These are phyloP conservation scores for Heterotilapia buettikoferi DNA, from an alignment of 2,113 vertebrate species.

Conservation along the genomic window DNA sequence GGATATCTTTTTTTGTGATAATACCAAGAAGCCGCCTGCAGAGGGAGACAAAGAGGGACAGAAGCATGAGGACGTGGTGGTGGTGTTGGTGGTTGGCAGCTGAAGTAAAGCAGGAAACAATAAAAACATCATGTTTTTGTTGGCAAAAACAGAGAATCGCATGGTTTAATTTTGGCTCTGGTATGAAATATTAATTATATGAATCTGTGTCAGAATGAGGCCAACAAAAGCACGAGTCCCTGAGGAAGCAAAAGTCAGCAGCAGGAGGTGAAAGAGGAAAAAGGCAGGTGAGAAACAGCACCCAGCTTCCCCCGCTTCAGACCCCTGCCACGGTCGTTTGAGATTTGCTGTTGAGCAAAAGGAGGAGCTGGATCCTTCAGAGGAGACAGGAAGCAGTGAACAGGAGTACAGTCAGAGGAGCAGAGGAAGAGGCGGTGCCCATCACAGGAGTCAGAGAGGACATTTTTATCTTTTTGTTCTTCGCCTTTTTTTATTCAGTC, in stretches of 20 bases:
- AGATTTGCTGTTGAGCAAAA: background rate
- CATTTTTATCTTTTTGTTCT: background rate
- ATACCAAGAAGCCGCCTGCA: slow-evolving; percentile 98
- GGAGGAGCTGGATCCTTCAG: slow-evolving; percentile 47
- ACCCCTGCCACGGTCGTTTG: background rate
- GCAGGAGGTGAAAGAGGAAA: background rate
- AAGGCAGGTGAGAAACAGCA: slow-evolving; percentile 10
- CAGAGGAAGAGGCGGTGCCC: background rate
- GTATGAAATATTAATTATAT: background rate
- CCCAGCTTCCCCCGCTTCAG: background rate
- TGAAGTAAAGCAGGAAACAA: background rate
- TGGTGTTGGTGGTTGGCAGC: background rate
- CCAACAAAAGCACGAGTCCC: slow-evolving; percentile 56
- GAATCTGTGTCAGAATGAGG: background rate
- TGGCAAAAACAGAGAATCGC: background rate
- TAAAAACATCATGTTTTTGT: slow-evolving; percentile 50
- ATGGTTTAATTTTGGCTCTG: background rate
- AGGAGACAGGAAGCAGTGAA: slow-evolving; percentile 7
- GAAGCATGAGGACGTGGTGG: background rate
- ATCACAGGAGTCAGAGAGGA: background rate
- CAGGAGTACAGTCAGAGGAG: background rate
- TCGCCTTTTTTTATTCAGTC: background rate
- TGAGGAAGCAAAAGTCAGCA: slow-evolving; percentile 11
- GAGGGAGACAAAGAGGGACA: slow-evolving; percentile 24
- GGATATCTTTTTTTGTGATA: slow-evolving; percentile 99